Base-by-base conservation (phyloP, 2,888 invertebrate genomes). In the Bombylius discolor region DNA sequence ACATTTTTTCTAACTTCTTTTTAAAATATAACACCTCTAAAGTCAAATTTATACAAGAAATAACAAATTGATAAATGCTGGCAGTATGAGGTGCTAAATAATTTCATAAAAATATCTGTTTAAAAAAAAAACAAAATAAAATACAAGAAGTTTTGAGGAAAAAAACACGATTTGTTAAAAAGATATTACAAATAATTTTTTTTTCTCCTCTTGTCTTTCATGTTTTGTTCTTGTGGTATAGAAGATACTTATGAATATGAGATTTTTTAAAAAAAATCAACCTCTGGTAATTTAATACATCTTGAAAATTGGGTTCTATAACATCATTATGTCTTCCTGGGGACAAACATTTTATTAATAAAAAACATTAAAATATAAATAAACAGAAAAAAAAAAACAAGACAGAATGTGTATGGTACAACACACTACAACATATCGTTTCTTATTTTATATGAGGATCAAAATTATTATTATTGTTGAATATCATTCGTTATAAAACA, bases 281-380 rank as follows among this genome's bases (percentile, higher is more conserved):
- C 12, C 39, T 42, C 44, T 47, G 47, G 55, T 51, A 55, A 55
- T 50, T 45, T 55, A 55, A 55, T 55, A 51, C 50, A 33, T 14
- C 42, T 47, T 7, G 11, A 42, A 42, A 36, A 47, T 32, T n/a
- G 39, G 39, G 47, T 55, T 55, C 55, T 47, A 55, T 55, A 51
- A 55, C 51, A 55, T 55, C 47, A 51, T 55, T 55, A 55, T 55
- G 51, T 55, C 51, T 55, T 55, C 51, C 51, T 47, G 47, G 55
- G 51, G 55, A 55, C 51, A 55, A 39, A 33, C 44, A 51, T 47
- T 47, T 31, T 8, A 50, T 45, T 50, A 51, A 51, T 47, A 55
- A 47, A 36, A 51, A 51, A 51, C 55, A 47, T 36, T 8, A 36
- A 36, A 36, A 36, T 8, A 36, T 9, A 36, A 8, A 6, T 36